These are phyloP conservation scores for Chalcosyrphus nemorum DNA, from an alignment of 2,888 invertebrate species.

Conservation along the genomic window DNA sequence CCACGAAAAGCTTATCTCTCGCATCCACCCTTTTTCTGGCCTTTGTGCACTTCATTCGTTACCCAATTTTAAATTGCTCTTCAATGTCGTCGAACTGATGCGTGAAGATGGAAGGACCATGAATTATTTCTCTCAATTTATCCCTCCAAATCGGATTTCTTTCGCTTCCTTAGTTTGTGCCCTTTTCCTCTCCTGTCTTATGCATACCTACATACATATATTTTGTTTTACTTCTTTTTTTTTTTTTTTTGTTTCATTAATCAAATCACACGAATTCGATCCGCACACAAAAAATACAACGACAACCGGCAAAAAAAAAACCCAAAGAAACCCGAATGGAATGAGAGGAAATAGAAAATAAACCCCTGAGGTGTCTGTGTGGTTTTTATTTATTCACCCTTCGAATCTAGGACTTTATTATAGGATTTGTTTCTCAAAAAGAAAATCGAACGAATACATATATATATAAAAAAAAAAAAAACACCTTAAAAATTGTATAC, in stretches of 20 bases:
- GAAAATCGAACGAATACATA: not conserved
- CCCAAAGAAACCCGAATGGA: not conserved
- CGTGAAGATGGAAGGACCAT: constrained; percentile 39
- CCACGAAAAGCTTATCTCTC: not conserved
- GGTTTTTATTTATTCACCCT: constrained; percentile 44
- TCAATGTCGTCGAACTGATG: constrained; percentile 41
- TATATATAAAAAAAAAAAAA: too few species aligned
- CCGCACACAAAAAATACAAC: constrained; percentile 26
- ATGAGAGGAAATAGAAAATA: constrained; percentile 9
- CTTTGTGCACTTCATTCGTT: constrained; percentile 21
- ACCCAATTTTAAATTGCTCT: constrained; percentile 37
- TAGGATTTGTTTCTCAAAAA: constrained; percentile 26
- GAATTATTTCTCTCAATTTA: constrained; percentile 57
- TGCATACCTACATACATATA: not conserved
- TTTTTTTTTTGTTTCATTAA: constrained; percentile 47
- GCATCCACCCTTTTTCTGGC: not conserved
- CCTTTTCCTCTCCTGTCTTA: not conserved
- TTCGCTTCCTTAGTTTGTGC: constrained; percentile 15
- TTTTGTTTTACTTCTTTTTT: constrained; percentile 21
- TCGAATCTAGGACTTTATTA: constrained; percentile 49
- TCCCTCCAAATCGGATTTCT: constrained; percentile 53
- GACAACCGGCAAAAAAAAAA: not conserved
- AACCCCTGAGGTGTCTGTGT: constrained; percentile 45
- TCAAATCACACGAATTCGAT: constrained; percentile 58
- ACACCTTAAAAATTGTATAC: not conserved